Evolutionary conservation across 2,888 invertebrate genomes (phyloP), one percentile per base, ranked within the genome.

Genomic region (Dichetophora obliterata): DNA sequence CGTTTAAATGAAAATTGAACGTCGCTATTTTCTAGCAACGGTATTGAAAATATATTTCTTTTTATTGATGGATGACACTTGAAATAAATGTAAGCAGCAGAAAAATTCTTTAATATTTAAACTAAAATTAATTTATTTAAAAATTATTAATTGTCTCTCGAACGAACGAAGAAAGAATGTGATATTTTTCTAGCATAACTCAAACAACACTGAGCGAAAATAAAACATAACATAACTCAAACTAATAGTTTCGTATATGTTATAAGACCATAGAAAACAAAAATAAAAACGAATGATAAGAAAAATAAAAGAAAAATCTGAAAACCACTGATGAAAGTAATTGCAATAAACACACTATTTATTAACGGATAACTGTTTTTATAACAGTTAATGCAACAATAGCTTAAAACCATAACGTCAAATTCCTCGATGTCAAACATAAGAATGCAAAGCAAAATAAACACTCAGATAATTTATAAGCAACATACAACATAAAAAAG

Each of bases 151-250:
- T 84, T 86, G 84, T 88, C 88, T 89, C 88, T 87, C 85, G 88
- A 89, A 87, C 88, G 88, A 89, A 89, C 89, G 89, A 89, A 89
- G 87, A 87, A 88, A 88, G 88, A 87, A 89, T 89, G 89, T 89
- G 89, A 89, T 89, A 89, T 89, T 89, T 89, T 89, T 89, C 87
- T 89, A 89, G 85, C 86, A 83, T 84, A 84, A 84, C 86, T 82
- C 83, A 84, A 69, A 59, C 61, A 31, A 61, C 59, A 43, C 61
- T 72, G 75, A 75, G 63, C 43, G 34, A 74, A 63, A 75, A 54
- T 69, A 54, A 59, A 70, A 77, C 74, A 59, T 16, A 52, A 31
- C 34, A 37, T 37, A 66, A 66, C 22, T 37, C 66, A 75, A 57
- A 5, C 61, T 31, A 68, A 24, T n/a, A 27, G 27, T 31, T 31